These are phyloP conservation scores for Colaptes auratus DNA, from an alignment of 2,113 vertebrate species.

Conservation along the genomic window DNA sequence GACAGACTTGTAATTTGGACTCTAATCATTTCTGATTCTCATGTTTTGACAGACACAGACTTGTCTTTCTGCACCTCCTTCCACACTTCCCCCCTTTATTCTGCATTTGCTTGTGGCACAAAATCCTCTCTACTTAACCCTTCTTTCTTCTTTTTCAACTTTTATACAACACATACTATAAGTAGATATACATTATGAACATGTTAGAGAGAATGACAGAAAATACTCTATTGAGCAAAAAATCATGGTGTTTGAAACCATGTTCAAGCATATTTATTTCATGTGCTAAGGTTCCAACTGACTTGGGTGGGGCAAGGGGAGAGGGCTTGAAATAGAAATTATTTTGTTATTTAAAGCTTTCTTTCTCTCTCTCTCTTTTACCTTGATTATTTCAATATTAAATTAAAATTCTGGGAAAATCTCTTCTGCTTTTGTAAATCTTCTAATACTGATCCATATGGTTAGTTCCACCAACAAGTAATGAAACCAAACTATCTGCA, in stretches of 20 bases:
- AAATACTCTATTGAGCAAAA: neutral
- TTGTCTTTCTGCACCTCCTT: slow-evolving; percentile 61
- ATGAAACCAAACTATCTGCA: neutral
- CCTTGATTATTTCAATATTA: neutral
- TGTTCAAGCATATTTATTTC: neutral
- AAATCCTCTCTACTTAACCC: slow-evolving; percentile 39
- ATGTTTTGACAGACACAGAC: slow-evolving; percentile 68
- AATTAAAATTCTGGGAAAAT: neutral
- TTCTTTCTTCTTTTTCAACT: slow-evolving; percentile 13
- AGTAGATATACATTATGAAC: neutral
- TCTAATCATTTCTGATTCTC: slow-evolving; percentile 68
- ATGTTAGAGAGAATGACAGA: neutral
- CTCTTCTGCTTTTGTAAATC: neutral
- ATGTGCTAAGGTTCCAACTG: neutral
- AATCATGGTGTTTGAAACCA: neutral
- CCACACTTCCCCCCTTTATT: slow-evolving; percentile 51
- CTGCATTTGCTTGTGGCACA: slow-evolving; percentile 31
- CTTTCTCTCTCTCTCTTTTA: neutral
- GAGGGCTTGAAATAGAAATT: neutral
- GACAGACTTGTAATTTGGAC: slow-evolving; percentile 72
- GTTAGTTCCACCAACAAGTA: neutral
- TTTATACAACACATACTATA: neutral
- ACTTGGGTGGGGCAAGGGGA: neutral
- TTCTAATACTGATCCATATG: neutral
- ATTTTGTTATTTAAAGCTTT: neutral